Evolutionary conservation across 1,140 invertebrate species (phyloP), one percentile per base, ranked within the genome.

Genomic region (Aphis craccivora): DNA sequence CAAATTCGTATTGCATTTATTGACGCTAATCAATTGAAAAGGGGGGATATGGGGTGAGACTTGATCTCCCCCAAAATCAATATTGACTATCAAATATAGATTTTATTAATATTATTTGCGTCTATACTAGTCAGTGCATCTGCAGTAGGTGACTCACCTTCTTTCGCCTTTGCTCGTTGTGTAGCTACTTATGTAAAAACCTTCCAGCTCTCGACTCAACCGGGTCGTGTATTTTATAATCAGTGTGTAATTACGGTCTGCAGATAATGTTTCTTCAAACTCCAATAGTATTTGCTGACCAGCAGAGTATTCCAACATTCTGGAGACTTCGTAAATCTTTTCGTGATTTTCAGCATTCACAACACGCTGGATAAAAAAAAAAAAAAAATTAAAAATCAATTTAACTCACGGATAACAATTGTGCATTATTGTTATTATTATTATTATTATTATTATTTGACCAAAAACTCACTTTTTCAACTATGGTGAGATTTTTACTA

Each of bases 121-220:
- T 14, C 14, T n/a, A 76, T n/a, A 67, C 8, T 30, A 30, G 37
- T 40, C 60, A 14, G 60, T 67, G 5, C 18, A 67, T 55, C 9
- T 25, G 22, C 48, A 43, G 2, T 55, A n/a, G 4, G n/a, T 40
- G 18, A 95, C 95, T 96, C 95, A 99, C 98, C 97, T 97, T 95
- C 97, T 97, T 94, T 98, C 96, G 86, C 97, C 97, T 94, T 96
- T 96, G 60, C 96, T 95, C 93, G 96, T 97, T 88, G 97, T 96
- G 94, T 99, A 99, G 94, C 97, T 97, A 94, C 98, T 98, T 37
- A 99, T 96, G 95, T 99, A 99, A 96, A 99, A 99, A 2, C 99
- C 99, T 95, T 98, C 97, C 94, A 98, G 96, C 94, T 98, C 97
- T 88, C 96, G 97, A 94, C 96, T 97, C 87, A 99, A 95, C 94